Evolutionary conservation across 1,140 invertebrate species (phyloP), one percentile per base, ranked within the genome.

Genomic region (Hycleus phaleratus): DNA sequence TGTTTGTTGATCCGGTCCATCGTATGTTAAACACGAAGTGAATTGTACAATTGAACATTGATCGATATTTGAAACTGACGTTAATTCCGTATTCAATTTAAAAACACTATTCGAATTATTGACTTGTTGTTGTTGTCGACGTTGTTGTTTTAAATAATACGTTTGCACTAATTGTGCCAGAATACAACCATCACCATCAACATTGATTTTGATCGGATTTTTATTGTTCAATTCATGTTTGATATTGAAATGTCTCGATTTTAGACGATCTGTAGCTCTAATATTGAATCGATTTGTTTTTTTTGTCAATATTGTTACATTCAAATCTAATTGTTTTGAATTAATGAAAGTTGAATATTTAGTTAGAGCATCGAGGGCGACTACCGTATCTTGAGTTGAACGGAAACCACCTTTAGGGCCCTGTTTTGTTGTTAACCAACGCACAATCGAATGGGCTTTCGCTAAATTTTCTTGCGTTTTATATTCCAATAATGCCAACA

Each of bases 401-500:
- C 79, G 77, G 64, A 87, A 88, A 18, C 86, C 86, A 38, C 87
- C 87, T 38, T 80, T 72, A 4, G 80, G 72, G 69, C 87, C 88
- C 55, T 83, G 74, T 65, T 88, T 82, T 39, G 80, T 76, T 2
- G 81, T 78, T 53, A 91, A 73, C 85, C 86, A 89, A 6, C 80
- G 69, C 0, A 84, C 75, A 5, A 78, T 76, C 25, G 78, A 74
- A 40, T 77, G 68, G 8, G 80, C 80, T 26, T 77, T 65, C 4
- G 81, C 76, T 56, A 83, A 77, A 64, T 86, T 80, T 4, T 77
- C 76, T 26, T 81, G 73, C 3, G 76, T 78, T 3, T 78, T 76
- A 32, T 81, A 62, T 62, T 76, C 74, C 39, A 85, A 62, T 42
- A 82, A 73, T 11, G 84, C 78, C 40, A 88, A 69, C 9, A 88